These are phyloP conservation scores for Galerucella pusilla DNA, from an alignment of 2,888 invertebrate genomes.

Conservation along the genomic window DNA sequence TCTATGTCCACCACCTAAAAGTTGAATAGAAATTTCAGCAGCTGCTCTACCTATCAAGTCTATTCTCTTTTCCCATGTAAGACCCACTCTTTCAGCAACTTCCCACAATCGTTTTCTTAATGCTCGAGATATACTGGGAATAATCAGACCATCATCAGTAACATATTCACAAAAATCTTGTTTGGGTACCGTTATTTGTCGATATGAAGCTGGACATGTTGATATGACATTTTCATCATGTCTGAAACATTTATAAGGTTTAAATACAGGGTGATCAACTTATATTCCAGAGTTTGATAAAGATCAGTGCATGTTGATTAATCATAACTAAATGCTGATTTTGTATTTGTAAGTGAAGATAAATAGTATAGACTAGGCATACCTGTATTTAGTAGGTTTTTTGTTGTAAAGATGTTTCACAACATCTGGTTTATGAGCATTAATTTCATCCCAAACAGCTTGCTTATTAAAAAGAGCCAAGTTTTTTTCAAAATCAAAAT, in stretches of 20 bases:
- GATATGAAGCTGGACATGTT: conserved; percentile 71
- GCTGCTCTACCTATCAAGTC: conserved; percentile 87
- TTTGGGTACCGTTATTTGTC: conserved; percentile 79
- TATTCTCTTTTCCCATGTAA: conserved; percentile 74
- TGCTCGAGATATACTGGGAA: conserved; percentile 78
- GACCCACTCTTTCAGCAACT: conserved; percentile 75
- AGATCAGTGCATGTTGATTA: too few relatives aligned
- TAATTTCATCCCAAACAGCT: conserved; percentile 80
- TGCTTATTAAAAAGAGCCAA: conserved; percentile 90
- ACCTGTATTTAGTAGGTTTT: conserved; percentile 62
- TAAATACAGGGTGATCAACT: too few relatives aligned
- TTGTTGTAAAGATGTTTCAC: conserved; percentile 67
- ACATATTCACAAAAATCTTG: conserved; percentile 74
- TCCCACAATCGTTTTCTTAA: conserved; percentile 77
- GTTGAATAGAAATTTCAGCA: conserved; percentile 84
- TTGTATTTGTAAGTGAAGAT: neutral
- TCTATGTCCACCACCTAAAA: conserved; percentile 86
- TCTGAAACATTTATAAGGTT: conserved; percentile 67
- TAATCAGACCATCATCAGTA: conserved; percentile 83
- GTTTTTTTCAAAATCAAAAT: conserved; percentile 96
- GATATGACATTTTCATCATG: conserved; percentile 89
- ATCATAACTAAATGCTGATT: neutral
- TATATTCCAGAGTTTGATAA: too few relatives aligned
- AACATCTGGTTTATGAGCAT: conserved; percentile 72
- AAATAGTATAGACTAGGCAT: conserved; percentile 24